Conservation (phyloP, 2,797 vertebrate species). For the Rhynchotus rufescens region DNA sequence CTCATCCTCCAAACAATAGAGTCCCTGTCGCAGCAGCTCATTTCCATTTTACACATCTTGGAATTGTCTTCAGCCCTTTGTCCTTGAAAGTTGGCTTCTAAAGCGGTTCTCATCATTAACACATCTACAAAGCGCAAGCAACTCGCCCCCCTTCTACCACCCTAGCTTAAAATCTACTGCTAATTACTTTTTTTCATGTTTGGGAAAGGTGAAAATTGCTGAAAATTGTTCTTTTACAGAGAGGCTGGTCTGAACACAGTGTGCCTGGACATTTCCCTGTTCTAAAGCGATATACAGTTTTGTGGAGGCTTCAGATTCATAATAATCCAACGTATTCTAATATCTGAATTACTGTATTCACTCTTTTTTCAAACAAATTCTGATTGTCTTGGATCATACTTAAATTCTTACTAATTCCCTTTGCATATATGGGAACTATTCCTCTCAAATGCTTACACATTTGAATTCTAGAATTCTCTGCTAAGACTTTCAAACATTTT, state of each 20-base stretch:
- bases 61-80: slow-evolving; percentile 48
- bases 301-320: background rate
- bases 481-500: background rate
- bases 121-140: slow-evolving; percentile 35
- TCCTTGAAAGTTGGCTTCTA: slow-evolving; percentile 51
- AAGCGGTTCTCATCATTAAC: slow-evolving; percentile 51
- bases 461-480: background rate
- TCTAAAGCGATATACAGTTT: background rate
- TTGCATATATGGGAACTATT: background rate
- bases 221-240: background rate
- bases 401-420: background rate
- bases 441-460: background rate
- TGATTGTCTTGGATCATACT: background rate
- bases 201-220: slow-evolving; percentile 4
- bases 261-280: background rate
- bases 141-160: background rate
- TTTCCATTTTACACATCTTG: slow-evolving; percentile 61
- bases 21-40: slow-evolving; percentile 16
- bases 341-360: background rate
- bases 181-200: slow-evolving; percentile 2
- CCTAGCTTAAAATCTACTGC: background rate
- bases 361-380: background rate
- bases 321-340: background rate
- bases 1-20: slow-evolving; percentile 36
- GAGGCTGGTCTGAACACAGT: background rate